Base-by-base conservation (phyloP, 2,797 vertebrate genomes). In the Balearica regulorum region DNA sequence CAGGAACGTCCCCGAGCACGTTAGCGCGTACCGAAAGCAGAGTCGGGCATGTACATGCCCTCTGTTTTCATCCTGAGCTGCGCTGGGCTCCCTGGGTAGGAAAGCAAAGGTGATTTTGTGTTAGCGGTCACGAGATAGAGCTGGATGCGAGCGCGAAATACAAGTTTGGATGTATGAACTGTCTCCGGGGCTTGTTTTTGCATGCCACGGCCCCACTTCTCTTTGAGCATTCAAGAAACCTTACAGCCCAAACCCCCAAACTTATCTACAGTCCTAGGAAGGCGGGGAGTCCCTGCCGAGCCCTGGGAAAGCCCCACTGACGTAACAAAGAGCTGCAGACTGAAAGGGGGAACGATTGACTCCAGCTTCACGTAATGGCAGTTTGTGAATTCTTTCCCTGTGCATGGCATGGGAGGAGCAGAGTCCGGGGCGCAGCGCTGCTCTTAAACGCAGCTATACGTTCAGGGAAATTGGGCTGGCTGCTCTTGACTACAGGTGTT, bases 1-100 rank as follows among this genome's bases (percentile, higher is more conserved):
- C 24, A 3, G n/a, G 49, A 61, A 69, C 0, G 0, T 90, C 73
- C 73, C 86, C 5, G 1, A 1, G 77, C 1, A 9, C 6, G 3
- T 33, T 87, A 24, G 83, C 2, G 5, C 0, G 1, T 60, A 26
- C 90, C 33, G 26, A 3, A 10, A 71, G 61, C 87, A 29, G 31
- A 62, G 31, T 13, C 46, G 16, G 65, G 69, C 61, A 35, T 1
- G 4, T 31, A 8, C 7, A 1, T 1, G 10, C 65, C 58, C 69
- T 68, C 19, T 69, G 0, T 35, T 72, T 65, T 4, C 65, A 86
- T 31, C 68, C 55, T 2, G 10, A 33, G n/a, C 35, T 73, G 60
- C 18, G 2, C 55, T 22, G 57, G 48, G 43, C 71, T 91, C 53
- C 51, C 46, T 37, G 4, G 13, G 3, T 14, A 54, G 81, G 69